A percentile compares a stretch with the other conserved stretches of the same genome.
These are phyloP conservation scores for Agapornis canus DNA, from an alignment of 2,797 vertebrate species.

Conservation along the genomic window DNA sequence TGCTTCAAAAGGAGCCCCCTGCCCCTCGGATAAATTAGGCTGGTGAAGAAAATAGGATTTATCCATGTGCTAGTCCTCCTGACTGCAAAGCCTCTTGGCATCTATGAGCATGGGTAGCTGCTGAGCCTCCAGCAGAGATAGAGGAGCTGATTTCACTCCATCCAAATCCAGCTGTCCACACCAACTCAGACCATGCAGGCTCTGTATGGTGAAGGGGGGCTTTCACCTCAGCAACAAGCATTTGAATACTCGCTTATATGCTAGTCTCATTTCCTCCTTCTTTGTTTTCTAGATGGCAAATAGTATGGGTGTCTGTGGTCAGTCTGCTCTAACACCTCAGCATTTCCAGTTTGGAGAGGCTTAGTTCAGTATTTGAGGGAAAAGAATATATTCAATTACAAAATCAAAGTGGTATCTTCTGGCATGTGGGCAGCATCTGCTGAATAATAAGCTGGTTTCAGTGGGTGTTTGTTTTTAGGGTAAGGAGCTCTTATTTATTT, in stretches of 20 bases:
- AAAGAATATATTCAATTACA: not conserved
- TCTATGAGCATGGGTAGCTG: fast-evolving
- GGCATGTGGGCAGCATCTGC: constrained; percentile 17
- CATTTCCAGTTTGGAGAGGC: not conserved
- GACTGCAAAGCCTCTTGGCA: not conserved
- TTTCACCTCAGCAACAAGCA: not conserved
- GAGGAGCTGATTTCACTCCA: not conserved
- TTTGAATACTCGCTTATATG: not conserved
- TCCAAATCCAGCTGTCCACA: not conserved
- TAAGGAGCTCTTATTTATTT: constrained; percentile 65
- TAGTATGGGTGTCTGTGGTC: not conserved
- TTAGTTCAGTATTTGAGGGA: not conserved
- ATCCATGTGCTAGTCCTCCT: not conserved
- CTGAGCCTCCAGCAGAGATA: not conserved
- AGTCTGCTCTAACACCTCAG: not conserved
- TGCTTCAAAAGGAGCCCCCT: not conserved
- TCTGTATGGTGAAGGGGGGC: not conserved
- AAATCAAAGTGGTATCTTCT: constrained; percentile 17
- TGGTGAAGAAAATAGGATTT: not conserved
- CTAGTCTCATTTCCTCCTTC: not conserved
- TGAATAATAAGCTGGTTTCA: constrained; percentile 18
- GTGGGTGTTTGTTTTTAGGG: constrained; percentile 75
- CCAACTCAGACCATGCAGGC: fast-evolving
- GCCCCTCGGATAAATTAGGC: not conserved
- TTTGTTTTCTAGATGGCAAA: not conserved